Evolutionary conservation across 2,113 vertebrate species (phyloP).

Genomic region (Aspiorhynchus laticeps): DNA sequence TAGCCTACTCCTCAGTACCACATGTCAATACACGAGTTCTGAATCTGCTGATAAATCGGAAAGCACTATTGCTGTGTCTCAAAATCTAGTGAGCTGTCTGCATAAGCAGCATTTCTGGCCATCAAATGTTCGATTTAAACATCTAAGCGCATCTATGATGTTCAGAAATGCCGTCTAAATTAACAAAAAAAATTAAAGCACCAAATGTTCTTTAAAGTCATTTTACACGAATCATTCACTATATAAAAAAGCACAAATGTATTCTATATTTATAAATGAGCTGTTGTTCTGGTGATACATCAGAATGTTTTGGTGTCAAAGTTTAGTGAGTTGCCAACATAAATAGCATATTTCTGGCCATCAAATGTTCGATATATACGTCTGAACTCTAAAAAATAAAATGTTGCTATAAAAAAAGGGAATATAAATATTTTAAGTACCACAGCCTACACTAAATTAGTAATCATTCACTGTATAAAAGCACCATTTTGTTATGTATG

Average conservation of each 20-base stretch:
- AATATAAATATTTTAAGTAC: neutral
- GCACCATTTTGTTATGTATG: neutral
- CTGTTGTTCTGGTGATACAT: neutral
- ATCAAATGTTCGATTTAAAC: neutral
- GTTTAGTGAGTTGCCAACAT: neutral
- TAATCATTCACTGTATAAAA: neutral
- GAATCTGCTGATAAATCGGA: conserved; percentile 5
- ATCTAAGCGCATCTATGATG: neutral
- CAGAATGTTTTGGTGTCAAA: neutral
- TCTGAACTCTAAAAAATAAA: neutral
- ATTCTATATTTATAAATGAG: neutral
- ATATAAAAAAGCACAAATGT: neutral
- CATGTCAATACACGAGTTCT: neutral
- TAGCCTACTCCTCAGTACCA: neutral
- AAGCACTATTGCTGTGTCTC: neutral
- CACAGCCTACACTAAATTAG: neutral
- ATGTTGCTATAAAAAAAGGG: neutral
- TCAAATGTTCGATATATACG: neutral
- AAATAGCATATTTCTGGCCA: neutral
- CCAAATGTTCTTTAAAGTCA: neutral
- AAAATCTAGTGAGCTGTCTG: neutral
- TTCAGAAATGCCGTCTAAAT: too few relatives aligned
- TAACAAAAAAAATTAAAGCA: neutral
- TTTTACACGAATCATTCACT: neutral
- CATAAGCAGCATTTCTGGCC: neutral